Evolutionary conservation across 2,888 invertebrate species (phyloP), one percentile per base, ranked within the genome.

Genomic region (Phanerotoma sp.): DNA sequence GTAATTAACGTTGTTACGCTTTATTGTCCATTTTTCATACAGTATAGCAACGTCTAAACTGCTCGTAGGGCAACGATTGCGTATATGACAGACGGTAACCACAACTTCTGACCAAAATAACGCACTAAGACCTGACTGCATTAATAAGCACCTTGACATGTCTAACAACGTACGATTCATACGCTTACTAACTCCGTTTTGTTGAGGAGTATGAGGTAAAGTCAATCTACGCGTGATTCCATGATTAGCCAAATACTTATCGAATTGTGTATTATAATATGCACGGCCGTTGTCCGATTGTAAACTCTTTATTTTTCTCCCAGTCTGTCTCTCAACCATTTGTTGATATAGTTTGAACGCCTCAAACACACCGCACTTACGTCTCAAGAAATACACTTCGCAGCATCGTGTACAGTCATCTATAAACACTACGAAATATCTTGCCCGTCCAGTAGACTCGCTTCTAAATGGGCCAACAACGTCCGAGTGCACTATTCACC

Each of bases 181-280:
- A 5, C 69, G 32, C 51, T 74, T 74, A 1, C 72, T 68, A 5
- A 63, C 51, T 3, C 72, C 72, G 54, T 73, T 76, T 45, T 69
- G 67, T 44, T 71, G 61, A 1, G 67, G 71, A 3, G 51, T 70
- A 42, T 68, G 56, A 0, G 68, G 55, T 70, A 61, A 49, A 0
- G 66, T 59, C 3, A 55, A 44, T 50, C 63, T 56, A 46, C 67
- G 61, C 4, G 38, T 22, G 6, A 70, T 72, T 25, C 67, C 69
- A 18, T 61, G 42, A 5, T 56, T 32, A 16, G 35, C 45, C 16
- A 67, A 46, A 50, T 50, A 68, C 3, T 54, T 38, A 6, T 57
- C 42, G n/a, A 69, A 60, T 13, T 60, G 40, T 2, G 22, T 16
- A 49, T 56, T 63, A 4, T 13, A 9, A 40, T 60, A 58, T 37